phyloP scores from a whole-genome alignment of 92 coral and sea anemone species.

The Phymanthus crucifer region DNA sequence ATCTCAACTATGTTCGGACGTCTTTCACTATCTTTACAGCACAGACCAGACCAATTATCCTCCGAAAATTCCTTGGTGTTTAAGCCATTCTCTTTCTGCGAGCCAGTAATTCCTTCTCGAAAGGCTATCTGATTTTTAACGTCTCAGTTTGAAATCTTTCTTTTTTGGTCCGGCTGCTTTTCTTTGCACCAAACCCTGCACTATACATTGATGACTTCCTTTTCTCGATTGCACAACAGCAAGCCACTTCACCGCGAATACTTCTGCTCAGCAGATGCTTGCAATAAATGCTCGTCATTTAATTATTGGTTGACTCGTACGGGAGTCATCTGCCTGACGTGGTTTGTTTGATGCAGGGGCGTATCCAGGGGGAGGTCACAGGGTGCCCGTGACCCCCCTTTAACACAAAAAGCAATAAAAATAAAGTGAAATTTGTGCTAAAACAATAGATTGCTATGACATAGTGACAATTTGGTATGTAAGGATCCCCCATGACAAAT shows the following conservation, averaged over 20 bases:
- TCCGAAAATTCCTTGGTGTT: not conserved
- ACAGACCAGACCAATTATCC: constrained; percentile 2
- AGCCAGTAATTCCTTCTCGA: not conserved
- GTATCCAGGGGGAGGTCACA: no score
- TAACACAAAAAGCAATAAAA: no score
- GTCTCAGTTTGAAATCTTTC: not conserved
- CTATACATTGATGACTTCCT: not conserved
- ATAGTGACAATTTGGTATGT: no score
- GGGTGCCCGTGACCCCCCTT: no score
- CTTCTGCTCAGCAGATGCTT: not conserved
- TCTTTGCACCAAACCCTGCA: not conserved
- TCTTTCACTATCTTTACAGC: constrained; percentile 1
- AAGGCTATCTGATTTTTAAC: not conserved
- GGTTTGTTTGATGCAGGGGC: no score
- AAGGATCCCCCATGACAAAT: no score
- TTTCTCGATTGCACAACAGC: not conserved
- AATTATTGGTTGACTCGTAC: no score
- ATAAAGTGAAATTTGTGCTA: no score
- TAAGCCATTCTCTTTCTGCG: not conserved
- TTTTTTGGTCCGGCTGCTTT: not conserved
- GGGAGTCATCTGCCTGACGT: not conserved
- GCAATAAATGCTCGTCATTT: not conserved
- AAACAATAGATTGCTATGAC: no score
- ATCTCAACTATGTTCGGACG: constrained; percentile 9
- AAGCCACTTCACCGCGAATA: not conserved